Evolutionary conservation across 1,140 invertebrate genomes (phyloP), one percentile per base, ranked within the genome.

Genomic region (Telenomus remus): DNA sequence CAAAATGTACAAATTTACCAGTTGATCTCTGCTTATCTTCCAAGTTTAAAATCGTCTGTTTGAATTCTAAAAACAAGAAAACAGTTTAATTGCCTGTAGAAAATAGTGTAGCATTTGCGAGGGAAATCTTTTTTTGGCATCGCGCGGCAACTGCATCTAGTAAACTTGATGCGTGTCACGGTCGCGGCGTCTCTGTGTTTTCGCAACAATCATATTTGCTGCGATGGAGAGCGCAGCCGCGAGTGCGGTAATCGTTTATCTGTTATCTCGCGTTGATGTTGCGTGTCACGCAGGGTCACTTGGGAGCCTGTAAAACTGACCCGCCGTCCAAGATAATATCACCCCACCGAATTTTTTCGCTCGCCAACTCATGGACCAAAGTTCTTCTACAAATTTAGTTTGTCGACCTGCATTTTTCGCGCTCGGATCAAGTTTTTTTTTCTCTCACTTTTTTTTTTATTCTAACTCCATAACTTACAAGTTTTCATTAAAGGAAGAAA

Each of bases 101-200:
- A n/a, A n/a, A n/a, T n/a, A n/a, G n/a, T n/a, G n/a, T n/a, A n/a
- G n/a, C n/a, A n/a, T n/a, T 27, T 27, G 19, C 19, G 19, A 27
- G 19, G 19, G 37, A 39, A n/a, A 39, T 39, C 9, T 39, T 39
- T 39, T 9, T 39, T 39, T 39, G 9, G 37, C 9, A n/a, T 4
- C n/a, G n/a, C n/a, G 37, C n/a, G 37, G 1, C n/a, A 39, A 9
- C 3, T 81, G 79, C 75, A 74, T 79, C 81, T 82, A 81, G 76
- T 80, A 82, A 80, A 82, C 78, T 82, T 81, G 76, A 84, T 83
- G 78, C 74, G 72, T 83, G 83, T 81, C 83, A 84, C 75, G 83
- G 83, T 80, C 81, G 68, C 59, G 50, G 44, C 57, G 70, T 39
- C 19, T 27, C 19, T 27, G 2, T 79, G 76, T 82, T 83, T 80